Base-by-base conservation (phyloP, 2,888 invertebrate species). In the Tipula unca region DNA sequence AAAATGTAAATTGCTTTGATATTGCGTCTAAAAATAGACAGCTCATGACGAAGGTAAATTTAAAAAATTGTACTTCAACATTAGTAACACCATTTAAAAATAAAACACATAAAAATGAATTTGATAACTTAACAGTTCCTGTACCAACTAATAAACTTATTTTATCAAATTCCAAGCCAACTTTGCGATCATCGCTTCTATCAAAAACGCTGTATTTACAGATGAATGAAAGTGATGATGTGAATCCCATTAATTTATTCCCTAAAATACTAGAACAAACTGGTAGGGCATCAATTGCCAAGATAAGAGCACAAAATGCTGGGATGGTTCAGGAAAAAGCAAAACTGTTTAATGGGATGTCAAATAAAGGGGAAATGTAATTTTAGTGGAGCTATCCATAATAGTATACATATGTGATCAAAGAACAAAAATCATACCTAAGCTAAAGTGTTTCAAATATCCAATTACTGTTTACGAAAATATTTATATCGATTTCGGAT, bases 261-360 rank as follows among this genome's bases (percentile, higher is more conserved):
- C 86, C 85, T 3, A 91, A 91, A n/a, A 89, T 89, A 14, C 89
- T 90, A 82, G 91, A 91, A 85, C 91, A 91, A 85, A 93, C 93
- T 32, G 94, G 94, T 0, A 92, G 96, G 86, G 94, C 94, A 0
- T 96, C 96, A 0, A 93, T 96, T 13, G 95, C 94, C 25, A 94
- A 94, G 88, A 89, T 96, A 36, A 92, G 95, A 32, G 92, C 93
- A 85, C 94, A 95, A 89, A 96, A 96, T 89, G 95, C 95, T 5
- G 96, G 96, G 6, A 95, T 95, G 91, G 96, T 96, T 0, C 90
- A 95, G 86, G 95, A 95, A 1, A 96, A 95, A 91, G 95, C 95
- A 0, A 94, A 94, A 89, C 91, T 96, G 29, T 96, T 96, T 88
- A 95, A 96, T 89, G 92, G 91, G 8, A 87, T 90, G 87, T 92